Evolutionary conservation across 2,797 vertebrate genomes (phyloP).

Genomic region (Myotis planiceps): DNA sequence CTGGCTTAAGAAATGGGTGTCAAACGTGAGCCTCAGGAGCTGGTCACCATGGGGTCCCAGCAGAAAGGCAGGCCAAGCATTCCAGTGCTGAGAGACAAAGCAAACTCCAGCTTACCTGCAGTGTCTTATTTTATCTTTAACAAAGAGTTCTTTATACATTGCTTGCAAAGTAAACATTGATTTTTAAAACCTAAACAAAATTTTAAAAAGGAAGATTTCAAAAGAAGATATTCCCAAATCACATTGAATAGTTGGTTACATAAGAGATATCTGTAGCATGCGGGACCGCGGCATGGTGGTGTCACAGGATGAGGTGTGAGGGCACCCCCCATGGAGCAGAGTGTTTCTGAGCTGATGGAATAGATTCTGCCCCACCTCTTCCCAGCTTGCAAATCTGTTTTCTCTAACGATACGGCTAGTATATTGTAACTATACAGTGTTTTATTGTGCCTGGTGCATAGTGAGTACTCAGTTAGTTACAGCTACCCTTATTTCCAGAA

Average conservation of each 20-base stretch:
- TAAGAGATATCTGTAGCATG: background rate
- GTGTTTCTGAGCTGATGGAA: background rate
- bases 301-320: background rate
- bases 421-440: background rate
- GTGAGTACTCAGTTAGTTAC: background rate
- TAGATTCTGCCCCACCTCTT: background rate
- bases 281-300: background rate
- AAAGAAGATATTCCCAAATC: background rate
- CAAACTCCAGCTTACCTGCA: background rate
- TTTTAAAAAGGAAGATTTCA: background rate
- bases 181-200: background rate
- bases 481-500: background rate
- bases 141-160: background rate
- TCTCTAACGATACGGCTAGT: background rate
- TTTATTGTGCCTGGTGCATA: background rate
- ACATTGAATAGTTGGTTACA: background rate
- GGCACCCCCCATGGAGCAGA: accelerated
- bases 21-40: background rate
- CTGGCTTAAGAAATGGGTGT: background rate
- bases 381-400: background rate
- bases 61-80: background rate
- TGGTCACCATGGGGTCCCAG: background rate
- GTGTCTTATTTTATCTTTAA: background rate
- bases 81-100: background rate
- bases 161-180: background rate